Conservation (phyloP, 2,888 invertebrate species). For the Malthinus flaveolus region DNA sequence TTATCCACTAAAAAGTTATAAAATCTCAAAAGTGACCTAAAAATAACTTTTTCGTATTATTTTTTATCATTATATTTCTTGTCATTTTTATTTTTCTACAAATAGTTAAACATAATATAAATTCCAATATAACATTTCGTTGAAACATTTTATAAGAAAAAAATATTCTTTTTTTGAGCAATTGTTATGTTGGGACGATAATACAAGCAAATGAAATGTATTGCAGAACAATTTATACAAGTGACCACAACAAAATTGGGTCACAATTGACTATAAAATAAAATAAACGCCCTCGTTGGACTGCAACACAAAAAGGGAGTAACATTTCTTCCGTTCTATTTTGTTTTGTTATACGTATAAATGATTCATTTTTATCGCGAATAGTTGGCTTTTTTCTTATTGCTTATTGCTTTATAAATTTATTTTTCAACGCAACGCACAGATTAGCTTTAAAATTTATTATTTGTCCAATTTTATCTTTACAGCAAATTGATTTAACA, state of each 20-base stretch:
- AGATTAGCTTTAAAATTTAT: slow-evolving; percentile 2
- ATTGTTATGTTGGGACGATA: slow-evolving; percentile 9
- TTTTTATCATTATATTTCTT: slow-evolving; percentile 7
- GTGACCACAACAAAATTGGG: slow-evolving; percentile 29
- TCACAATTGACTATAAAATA: slow-evolving; percentile 28
- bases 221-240: slow-evolving; percentile 13
- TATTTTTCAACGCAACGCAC: slow-evolving; percentile 10
- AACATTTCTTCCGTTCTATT: slow-evolving; percentile 25
- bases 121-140: slow-evolving; percentile 6
- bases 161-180: slow-evolving; percentile 2
- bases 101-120: slow-evolving; percentile 12
- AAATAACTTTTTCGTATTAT: slow-evolving; percentile 16
- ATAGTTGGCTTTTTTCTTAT: slow-evolving; percentile 22
- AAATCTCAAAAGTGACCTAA: slow-evolving; percentile 11
- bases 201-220: slow-evolving; percentile 20
- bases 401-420: slow-evolving; percentile 26
- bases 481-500: too few relatives aligned
- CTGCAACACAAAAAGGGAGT: slow-evolving; percentile 28
- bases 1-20: too few relatives aligned
- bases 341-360: slow-evolving; percentile 27
- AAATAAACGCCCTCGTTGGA: slow-evolving; percentile 26
- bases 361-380: slow-evolving; percentile 27
- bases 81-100: slow-evolving; percentile 15
- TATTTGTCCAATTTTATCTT: too few relatives aligned
- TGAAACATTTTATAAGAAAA: slow-evolving; percentile 2